Evolutionary conservation across 2,888 invertebrate genomes (phyloP).

Genomic region (Drosophila cognata): DNA sequence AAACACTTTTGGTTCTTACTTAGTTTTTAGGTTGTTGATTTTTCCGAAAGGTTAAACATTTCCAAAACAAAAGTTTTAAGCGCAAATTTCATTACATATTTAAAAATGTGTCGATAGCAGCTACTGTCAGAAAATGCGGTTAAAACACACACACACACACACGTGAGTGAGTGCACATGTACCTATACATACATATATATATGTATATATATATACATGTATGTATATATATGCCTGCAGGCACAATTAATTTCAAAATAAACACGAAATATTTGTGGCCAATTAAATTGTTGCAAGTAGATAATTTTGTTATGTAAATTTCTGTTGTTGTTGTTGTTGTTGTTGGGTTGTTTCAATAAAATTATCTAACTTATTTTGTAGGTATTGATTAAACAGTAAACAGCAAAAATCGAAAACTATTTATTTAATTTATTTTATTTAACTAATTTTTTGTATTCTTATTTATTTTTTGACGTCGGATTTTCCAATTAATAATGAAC

Average conservation of each 20-base stretch:
- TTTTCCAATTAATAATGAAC: not conserved
- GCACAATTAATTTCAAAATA: conserved; percentile 59
- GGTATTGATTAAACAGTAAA: not conserved
- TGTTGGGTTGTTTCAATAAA: not conserved
- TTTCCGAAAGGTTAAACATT: conserved; percentile 39
- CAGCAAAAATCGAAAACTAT: no score
- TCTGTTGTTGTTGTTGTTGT: not conserved
- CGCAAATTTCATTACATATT: conserved; percentile 62
- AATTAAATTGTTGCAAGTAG: conserved; percentile 14
- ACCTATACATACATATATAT: not conserved
- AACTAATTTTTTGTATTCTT: not conserved
- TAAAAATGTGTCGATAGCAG: conserved; percentile 41
- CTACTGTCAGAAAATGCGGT: conserved; percentile 8
- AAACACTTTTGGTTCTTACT: not conserved
- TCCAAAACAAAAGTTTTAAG: conserved; percentile 61
- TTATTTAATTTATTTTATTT: not conserved
- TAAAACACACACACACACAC: conserved; percentile 10
- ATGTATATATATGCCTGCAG: conserved; percentile 13
- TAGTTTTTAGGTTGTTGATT: conserved; percentile 5
- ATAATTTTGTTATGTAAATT: not conserved
- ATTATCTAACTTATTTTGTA: not conserved
- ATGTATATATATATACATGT: not conserved
- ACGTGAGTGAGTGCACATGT: not conserved
- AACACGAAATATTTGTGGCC: conserved; percentile 28
- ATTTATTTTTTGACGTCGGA: not conserved